Conservation (phyloP, 2,797 vertebrate species). For the Acipenser oxyrinchus region DNA sequence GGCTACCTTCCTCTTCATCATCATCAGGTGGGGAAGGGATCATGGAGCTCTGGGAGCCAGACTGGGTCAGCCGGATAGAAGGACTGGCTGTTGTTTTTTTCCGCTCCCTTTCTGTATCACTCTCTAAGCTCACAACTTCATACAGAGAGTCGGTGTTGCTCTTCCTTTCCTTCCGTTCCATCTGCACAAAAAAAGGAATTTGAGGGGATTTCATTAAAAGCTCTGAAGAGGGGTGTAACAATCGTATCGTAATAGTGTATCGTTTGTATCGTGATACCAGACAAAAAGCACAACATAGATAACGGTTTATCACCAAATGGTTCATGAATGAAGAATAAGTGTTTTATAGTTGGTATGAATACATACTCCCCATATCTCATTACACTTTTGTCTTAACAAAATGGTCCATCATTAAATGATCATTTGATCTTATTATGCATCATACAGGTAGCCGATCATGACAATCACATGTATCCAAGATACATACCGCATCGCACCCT, state of each 20-base stretch:
- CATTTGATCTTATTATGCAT: too few relatives aligned
- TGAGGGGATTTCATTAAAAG: slow-evolving; percentile 9
- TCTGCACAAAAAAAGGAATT: slow-evolving; percentile 44
- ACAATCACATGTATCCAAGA: neutral
- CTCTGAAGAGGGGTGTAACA: neutral
- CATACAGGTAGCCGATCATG: too few relatives aligned
- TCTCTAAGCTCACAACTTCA: slow-evolving; percentile 91
- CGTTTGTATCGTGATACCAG: too few relatives aligned
- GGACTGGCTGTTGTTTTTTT: slow-evolving; percentile 95
- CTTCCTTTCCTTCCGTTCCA: slow-evolving; percentile 88
- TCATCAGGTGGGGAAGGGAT: slow-evolving; percentile 92
- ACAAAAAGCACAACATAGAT: too few relatives aligned
- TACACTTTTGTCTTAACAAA: too few relatives aligned
- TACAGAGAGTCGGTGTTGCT: slow-evolving; percentile 86
- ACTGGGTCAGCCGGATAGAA: slow-evolving; percentile 62
- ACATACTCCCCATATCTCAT: too few relatives aligned
- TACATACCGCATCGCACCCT: neutral
- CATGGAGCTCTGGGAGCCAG: slow-evolving; percentile 67
- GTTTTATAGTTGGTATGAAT: too few relatives aligned
- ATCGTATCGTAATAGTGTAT: too few relatives aligned
- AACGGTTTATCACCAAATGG: too few relatives aligned
- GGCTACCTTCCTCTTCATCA: slow-evolving; percentile 92
- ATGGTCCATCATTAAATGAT: too few relatives aligned
- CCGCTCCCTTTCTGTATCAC: slow-evolving; percentile 83
- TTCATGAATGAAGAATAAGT: too few relatives aligned